These are phyloP conservation scores for Meiosimyza platycephala DNA, from an alignment of 2,888 invertebrate species.

Conservation along the genomic window DNA sequence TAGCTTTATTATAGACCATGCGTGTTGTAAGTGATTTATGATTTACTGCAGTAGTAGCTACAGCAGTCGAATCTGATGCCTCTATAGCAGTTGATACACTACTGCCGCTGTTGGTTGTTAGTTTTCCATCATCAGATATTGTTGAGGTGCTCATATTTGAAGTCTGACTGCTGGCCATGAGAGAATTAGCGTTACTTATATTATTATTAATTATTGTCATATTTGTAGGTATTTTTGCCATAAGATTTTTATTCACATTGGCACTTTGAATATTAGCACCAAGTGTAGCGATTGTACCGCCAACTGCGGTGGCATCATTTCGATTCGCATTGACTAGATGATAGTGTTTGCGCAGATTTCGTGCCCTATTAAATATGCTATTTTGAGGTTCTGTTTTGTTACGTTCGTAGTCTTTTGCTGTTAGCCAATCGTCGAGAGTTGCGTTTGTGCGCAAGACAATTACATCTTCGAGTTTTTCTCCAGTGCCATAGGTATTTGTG, in stretches of 20 bases:
- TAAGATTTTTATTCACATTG: conserved; percentile 58
- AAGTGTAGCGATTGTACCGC: not conserved
- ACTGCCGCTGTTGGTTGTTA: conserved; percentile 43
- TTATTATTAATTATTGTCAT: conserved; percentile 65
- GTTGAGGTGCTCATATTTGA: conserved; percentile 57
- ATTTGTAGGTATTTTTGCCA: conserved; percentile 63
- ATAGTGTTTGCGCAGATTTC: conserved; percentile 45
- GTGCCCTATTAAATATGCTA: conserved; percentile 44
- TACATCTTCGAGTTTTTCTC: conserved; percentile 64
- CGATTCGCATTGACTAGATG: conserved; percentile 34
- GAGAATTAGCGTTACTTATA: conserved; percentile 44
- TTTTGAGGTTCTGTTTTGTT: conserved; percentile 48
- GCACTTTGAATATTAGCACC: conserved; percentile 23
- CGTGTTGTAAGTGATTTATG: conserved; percentile 49
- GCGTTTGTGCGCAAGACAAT: conserved; percentile 64
- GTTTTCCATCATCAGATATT: conserved; percentile 61
- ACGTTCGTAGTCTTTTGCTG: conserved; percentile 57
- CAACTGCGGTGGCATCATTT: conserved; percentile 22
- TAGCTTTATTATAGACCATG: conserved; percentile 61
- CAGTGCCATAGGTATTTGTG: conserved; percentile 57
- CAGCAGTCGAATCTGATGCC: conserved; percentile 31
- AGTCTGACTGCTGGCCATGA: conserved; percentile 54
- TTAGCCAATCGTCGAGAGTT: conserved; percentile 60
- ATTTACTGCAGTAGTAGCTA: conserved; percentile 4
- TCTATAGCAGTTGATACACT: conserved; percentile 42